A percentile compares a stretch with the other conserved stretches of the same genome.
These are phyloP conservation scores for Thunnus albacares DNA, from an alignment of 2,797 vertebrate genomes.

Conservation along the genomic window DNA sequence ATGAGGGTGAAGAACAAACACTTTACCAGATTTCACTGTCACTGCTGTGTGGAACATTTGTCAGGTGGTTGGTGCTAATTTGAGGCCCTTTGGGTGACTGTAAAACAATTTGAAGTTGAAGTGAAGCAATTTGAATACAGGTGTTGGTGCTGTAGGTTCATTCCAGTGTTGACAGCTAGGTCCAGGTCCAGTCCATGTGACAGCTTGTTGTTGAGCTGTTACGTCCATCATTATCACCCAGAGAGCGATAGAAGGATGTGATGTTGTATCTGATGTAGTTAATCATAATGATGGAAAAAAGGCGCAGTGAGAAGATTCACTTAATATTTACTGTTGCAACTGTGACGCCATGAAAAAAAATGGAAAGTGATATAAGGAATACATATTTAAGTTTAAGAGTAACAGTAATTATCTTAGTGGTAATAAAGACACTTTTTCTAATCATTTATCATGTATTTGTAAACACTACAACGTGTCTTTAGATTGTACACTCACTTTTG, in stretches of 20 bases:
- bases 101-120: constrained; percentile 60
- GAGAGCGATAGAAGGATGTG: neutral
- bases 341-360: no score
- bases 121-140: constrained; percentile 46
- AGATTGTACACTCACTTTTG: no score
- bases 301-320: neutral
- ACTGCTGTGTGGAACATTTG: constrained; percentile 54
- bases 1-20: constrained; percentile 73
- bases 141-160: constrained; percentile 29
- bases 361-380: neutral
- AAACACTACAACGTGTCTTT: neutral
- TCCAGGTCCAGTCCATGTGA: neutral
- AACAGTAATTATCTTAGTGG: neutral
- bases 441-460: neutral
- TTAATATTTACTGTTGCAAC: no score
- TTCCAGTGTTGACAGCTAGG: constrained; percentile 24
- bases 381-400: neutral
- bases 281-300: neutral
- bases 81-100: constrained; percentile 43
- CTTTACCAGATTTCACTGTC: constrained; percentile 50
- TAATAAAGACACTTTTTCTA: neutral
- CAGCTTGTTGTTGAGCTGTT: constrained; percentile 34
- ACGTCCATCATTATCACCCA: constrained; percentile 26
- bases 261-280: neutral
- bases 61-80: constrained; percentile 62